Conservation (phyloP, 2,888 invertebrate genomes). For the Hyposoter dolosus region DNA sequence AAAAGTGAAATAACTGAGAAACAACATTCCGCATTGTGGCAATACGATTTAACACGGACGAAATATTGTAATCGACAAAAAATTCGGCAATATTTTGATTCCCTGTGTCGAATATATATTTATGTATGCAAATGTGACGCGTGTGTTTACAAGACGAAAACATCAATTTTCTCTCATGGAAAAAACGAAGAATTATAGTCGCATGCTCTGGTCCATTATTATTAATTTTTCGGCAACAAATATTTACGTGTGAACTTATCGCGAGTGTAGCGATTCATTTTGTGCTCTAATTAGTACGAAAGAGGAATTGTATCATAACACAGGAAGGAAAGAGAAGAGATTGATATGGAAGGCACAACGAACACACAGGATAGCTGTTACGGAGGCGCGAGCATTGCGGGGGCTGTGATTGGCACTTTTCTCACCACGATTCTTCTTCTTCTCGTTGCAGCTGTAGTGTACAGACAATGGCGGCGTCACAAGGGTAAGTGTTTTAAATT, state of each 20-base stretch:
- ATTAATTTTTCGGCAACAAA: conserved; percentile 16
- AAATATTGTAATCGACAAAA: not conserved
- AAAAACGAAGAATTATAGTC: not conserved
- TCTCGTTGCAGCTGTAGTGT: conserved; percentile 87
- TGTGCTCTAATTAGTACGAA: conserved; percentile 20
- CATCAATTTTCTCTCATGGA: not conserved
- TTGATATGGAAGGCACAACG: conserved; percentile 47
- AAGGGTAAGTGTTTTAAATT: conserved; percentile 79
- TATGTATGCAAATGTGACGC: not conserved
- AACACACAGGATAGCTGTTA: conserved; percentile 85
- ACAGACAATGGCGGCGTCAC: conserved; percentile 88
- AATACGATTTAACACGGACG: not conserved
- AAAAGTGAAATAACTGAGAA: not conserved
- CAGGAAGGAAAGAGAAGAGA: conserved; percentile 38
- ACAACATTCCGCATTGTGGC: not conserved
- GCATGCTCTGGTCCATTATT: conserved; percentile 11
- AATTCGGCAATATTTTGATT: not conserved
- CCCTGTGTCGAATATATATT: not conserved
- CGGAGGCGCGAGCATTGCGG: conserved; percentile 89
- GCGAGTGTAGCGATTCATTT: conserved; percentile 43
- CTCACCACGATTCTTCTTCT: conserved; percentile 88
- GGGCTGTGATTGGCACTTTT: conserved; percentile 90
- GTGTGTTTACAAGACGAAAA: not conserved
- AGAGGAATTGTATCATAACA: conserved; percentile 16
- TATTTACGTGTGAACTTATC: conserved; percentile 11